Evolutionary conservation across 2,888 invertebrate species (phyloP).

Genomic region (Rotaria socialis): DNA sequence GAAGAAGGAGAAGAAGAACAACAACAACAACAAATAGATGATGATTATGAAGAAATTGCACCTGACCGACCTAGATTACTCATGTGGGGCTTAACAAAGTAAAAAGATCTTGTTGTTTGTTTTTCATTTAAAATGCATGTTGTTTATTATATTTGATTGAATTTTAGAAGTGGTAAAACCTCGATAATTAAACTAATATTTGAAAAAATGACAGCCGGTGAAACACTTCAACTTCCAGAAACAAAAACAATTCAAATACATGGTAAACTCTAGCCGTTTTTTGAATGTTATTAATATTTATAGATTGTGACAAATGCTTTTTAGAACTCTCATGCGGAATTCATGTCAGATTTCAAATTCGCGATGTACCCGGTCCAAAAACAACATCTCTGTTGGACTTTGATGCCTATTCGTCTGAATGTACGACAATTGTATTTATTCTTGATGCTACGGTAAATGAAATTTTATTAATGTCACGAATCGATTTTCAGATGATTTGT

Average conservation of each 20-base stretch:
- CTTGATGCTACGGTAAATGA: background rate
- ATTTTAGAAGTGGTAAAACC: slow-evolving; percentile 26
- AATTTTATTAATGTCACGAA: background rate
- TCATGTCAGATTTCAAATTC: slow-evolving; percentile 22
- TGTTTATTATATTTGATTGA: background rate
- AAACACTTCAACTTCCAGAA: slow-evolving; percentile 34
- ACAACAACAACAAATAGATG: background rate
- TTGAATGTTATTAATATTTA: too few relatives aligned
- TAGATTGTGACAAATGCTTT: too few relatives aligned
- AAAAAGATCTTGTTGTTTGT: background rate
- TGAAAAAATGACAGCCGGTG: slow-evolving; percentile 37
- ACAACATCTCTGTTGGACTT: background rate
- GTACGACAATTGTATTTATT: slow-evolving; percentile 7
- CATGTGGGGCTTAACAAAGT: slow-evolving; percentile 12
- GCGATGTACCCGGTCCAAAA: slow-evolving; percentile 30
- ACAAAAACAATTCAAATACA: slow-evolving; percentile 9
- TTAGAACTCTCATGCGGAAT: background rate
- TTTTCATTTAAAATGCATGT: background rate
- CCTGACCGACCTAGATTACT: slow-evolving; percentile 2
- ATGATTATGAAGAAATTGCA: background rate
- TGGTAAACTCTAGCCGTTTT: background rate
- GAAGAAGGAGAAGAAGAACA: background rate
- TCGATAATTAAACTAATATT: slow-evolving; percentile 21
- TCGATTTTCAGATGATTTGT: background rate
- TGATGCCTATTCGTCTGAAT: slow-evolving; percentile 24